Percentiles rank a stretch among this genome's conserved stretches.
phyloP scores from a whole-genome alignment of 1,140 invertebrate species.

The Bombus soroeensis region DNA sequence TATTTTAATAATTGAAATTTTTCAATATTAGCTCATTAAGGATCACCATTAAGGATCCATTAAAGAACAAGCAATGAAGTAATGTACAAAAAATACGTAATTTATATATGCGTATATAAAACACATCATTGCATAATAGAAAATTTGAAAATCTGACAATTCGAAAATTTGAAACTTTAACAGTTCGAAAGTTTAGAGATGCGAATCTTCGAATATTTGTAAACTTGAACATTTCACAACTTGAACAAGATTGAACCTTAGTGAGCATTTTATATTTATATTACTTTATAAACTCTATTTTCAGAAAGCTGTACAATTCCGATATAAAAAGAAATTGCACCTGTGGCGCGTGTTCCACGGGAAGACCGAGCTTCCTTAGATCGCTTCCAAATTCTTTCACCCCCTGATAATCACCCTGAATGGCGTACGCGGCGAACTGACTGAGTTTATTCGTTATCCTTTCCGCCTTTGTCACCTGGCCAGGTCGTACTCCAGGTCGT shows the following conservation, averaged over 20 bases:
- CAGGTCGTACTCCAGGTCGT: conserved; percentile 96
- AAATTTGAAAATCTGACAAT: too few relatives aligned
- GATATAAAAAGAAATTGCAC: conserved; percentile 73
- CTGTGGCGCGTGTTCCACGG: conserved; percentile 98
- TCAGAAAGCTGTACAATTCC: neutral
- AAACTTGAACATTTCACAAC: too few relatives aligned
- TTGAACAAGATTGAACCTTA: too few relatives aligned
- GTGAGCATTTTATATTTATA: neutral
- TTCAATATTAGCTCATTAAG: too few relatives aligned
- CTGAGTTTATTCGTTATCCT: conserved; percentile 94
- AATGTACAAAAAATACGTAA: too few relatives aligned
- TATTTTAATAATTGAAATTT: neutral
- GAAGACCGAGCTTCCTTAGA: conserved; percentile 95
- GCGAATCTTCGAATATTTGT: too few relatives aligned
- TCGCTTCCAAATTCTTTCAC: conserved; percentile 96
- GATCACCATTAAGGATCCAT: too few relatives aligned
- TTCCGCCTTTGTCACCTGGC: conserved; percentile 97
- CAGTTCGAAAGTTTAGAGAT: too few relatives aligned
- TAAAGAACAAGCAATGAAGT: too few relatives aligned
- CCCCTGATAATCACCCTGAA: conserved; percentile 95
- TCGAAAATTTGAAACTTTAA: too few relatives aligned
- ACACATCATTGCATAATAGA: too few relatives aligned
- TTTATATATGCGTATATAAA: too few relatives aligned
- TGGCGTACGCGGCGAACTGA: conserved; percentile 97
- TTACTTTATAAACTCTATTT: neutral